Percentiles rank a stretch among this genome's conserved stretches.
Conservation (phyloP, 2,888 invertebrate genomes). For the Eristalis arbustorum region DNA sequence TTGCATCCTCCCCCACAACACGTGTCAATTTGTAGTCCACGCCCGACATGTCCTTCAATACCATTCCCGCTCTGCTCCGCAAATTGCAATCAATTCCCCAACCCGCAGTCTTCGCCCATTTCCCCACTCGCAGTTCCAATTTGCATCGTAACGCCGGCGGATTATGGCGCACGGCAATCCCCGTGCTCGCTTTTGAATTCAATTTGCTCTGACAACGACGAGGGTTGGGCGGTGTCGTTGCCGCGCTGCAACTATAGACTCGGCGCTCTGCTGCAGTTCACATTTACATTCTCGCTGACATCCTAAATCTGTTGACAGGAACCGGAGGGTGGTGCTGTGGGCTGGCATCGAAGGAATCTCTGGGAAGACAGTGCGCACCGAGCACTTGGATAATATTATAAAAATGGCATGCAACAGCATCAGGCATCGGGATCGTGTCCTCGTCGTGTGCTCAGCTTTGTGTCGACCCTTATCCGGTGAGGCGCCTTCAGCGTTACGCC, state of each 20-base stretch:
- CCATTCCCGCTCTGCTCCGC: neutral
- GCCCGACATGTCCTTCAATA: neutral
- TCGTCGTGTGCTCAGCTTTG: constrained; percentile 2
- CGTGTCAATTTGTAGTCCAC: too few species aligned
- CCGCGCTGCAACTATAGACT: neutral
- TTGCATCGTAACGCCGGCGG: neutral
- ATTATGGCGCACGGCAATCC: neutral
- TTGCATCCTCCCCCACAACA: too few species aligned
- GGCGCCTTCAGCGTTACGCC: neutral
- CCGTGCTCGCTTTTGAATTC: neutral
- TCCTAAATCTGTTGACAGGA: constrained; percentile 12
- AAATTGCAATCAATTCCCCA: neutral
- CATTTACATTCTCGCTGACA: constrained; percentile 11
- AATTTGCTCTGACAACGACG: neutral
- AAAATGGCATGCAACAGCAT: constrained; percentile 10
- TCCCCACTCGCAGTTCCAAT: neutral
- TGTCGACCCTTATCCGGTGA: neutral
- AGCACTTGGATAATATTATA: constrained; percentile 1
- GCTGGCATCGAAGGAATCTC: neutral
- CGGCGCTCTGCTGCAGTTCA: neutral
- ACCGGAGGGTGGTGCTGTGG: neutral
- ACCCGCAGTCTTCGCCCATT: too few species aligned
- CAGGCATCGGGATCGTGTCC: neutral
- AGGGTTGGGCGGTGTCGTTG: neutral
- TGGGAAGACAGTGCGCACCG: neutral